These are phyloP conservation scores for Acropternis orthonyx DNA, from an alignment of 2,797 vertebrate genomes.

Conservation along the genomic window DNA sequence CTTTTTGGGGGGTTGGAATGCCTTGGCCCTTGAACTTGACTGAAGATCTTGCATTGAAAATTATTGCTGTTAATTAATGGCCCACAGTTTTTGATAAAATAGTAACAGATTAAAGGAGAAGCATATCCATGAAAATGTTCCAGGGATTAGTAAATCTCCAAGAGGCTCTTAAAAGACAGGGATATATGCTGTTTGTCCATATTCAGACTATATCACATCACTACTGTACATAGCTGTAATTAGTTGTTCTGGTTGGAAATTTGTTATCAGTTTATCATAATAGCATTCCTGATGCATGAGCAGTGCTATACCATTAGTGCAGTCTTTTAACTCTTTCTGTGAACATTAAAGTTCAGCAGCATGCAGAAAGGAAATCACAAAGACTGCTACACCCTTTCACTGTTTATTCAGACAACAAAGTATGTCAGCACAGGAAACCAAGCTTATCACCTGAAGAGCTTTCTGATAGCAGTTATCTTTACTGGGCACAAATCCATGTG, in stretches of 20 bases:
- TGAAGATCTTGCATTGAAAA: conserved; percentile 15
- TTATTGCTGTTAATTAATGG: background rate
- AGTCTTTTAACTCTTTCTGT: background rate
- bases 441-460: background rate
- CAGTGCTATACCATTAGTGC: background rate
- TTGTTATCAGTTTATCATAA: background rate
- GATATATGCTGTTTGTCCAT: background rate
- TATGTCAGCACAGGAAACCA: background rate
- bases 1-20: background rate
- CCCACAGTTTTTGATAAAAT: background rate
- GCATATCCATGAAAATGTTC: background rate
- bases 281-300: background rate
- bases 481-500: background rate
- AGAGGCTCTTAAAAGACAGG: background rate
- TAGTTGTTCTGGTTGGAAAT: background rate
- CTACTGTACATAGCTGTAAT: background rate
- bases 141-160: background rate
- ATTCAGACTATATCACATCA: background rate
- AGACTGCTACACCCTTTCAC: background rate
- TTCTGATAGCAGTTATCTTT: background rate
- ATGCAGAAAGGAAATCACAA: background rate
- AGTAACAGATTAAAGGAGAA: background rate
- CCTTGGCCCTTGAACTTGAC: background rate
- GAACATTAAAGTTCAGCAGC: background rate
- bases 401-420: background rate